Evolutionary conservation across 2,888 invertebrate genomes (phyloP).

Genomic region (Brachylomia viminalis): DNA sequence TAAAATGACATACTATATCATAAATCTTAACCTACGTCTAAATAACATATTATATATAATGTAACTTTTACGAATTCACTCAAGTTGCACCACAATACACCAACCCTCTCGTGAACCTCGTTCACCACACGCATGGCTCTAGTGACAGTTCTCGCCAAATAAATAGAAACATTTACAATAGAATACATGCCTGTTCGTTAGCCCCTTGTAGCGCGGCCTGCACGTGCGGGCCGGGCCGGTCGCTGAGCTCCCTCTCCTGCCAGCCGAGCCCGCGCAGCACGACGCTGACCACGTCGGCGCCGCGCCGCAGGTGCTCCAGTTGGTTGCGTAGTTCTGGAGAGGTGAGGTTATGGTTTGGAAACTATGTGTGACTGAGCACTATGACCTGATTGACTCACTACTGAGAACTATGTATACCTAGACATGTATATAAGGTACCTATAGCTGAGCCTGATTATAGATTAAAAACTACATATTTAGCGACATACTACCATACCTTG

Average conservation of each 20-base stretch:
- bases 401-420: neutral
- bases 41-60: no score
- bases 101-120: no score
- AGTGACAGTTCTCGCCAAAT: no score
- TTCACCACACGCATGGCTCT: no score
- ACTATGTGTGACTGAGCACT: neutral
- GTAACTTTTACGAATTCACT: no score
- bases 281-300: conserved; percentile 83
- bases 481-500: no score
- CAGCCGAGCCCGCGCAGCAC: conserved; percentile 85
- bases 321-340: conserved; percentile 75
- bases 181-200: conserved; percentile 66
- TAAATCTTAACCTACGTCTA: no score
- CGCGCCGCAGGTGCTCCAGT: conserved; percentile 79
- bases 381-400: neutral
- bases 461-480: no score
- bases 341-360: neutral
- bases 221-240: conserved; percentile 72
- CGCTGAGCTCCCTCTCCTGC: conserved; percentile 82
- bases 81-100: no score
- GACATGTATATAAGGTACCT: no score
- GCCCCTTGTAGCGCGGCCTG: conserved; percentile 68
- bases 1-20: no score
- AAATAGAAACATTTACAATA: no score
- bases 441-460: neutral